Percentiles rank a stretch among this genome's conserved stretches.
These are phyloP conservation scores for Pristionchus maxplancki DNA, from an alignment of 2,888 invertebrate species.

Conservation along the genomic window DNA sequence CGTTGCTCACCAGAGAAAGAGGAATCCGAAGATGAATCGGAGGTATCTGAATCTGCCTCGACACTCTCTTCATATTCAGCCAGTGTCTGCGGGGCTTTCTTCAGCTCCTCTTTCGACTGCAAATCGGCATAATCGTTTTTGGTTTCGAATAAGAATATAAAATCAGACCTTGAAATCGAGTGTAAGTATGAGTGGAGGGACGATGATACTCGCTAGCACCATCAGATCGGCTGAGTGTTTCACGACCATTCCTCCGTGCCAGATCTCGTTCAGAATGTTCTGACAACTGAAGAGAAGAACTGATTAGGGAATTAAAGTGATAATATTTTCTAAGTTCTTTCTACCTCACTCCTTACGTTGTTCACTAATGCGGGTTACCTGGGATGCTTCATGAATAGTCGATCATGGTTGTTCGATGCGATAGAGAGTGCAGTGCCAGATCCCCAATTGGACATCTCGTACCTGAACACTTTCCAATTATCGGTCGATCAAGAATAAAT, in stretches of 20 bases:
- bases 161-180: constrained; percentile 85
- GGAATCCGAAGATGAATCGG: constrained; percentile 56
- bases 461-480: background rate
- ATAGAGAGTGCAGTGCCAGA: constrained; percentile 96
- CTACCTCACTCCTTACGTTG: background rate
- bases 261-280: constrained; percentile 96
- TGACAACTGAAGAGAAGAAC: constrained; percentile 82
- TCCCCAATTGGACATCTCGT: constrained; percentile 97
- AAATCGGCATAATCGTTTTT: constrained; percentile 78
- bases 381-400: constrained; percentile 80
- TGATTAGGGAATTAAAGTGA: no score
- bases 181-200: constrained; percentile 88
- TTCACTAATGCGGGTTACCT: constrained; percentile 67
- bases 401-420: constrained; percentile 94
- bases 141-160: background rate
- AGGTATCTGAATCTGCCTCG: constrained; percentile 59
- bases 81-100: constrained; percentile 87
- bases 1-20: background rate
- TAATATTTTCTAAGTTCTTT: background rate
- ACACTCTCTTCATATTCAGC: constrained; percentile 61
- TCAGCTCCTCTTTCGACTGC: constrained; percentile 96
- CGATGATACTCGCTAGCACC: constrained; percentile 86
- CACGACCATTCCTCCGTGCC: constrained; percentile 98
- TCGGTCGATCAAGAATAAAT: no score
- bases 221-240: constrained; percentile 84